Base-by-base conservation (phyloP, 2,888 invertebrate genomes). In the Pristionchus arcanus region DNA sequence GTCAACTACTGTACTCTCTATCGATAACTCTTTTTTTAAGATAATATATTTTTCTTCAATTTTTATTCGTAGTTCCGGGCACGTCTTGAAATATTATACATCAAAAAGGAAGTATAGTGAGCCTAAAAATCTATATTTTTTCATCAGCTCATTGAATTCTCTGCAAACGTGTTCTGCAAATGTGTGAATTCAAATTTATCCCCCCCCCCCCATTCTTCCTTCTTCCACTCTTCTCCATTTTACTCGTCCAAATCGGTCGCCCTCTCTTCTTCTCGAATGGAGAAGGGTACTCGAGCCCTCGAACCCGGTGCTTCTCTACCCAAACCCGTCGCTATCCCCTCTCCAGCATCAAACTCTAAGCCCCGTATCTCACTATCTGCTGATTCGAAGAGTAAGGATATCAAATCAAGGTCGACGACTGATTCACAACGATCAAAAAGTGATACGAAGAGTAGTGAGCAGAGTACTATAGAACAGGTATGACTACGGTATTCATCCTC, bases 401-500 rank as follows among this genome's bases (percentile, higher is more conserved):
- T 31, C 74, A 74, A 74, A 37, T 74, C 74, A 5, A 81, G 53
- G 53, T 81, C 81, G 49, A 37, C 9, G 21, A 81, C 81, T 28
- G 81, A 81, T n/a, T 81, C 71, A 2, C 71, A 71, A 31, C 13
- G 34, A 34, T 71, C 81, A 5, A 49, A 42, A n/a, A 81, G 42
- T 28, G 81, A 81, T 28, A 81, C 81, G n/a, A 81, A 81, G 49
- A 49, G 49, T 15, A 25, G 21, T 21, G 49, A 81, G 28, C n/a
- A 81, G 49, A 28, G 37, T 31, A 31, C 31, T 15, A 21, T 68
- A 34, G 68, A 31, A 31, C 68, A 68, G 31, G 68, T 68, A 68
- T 68, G 68, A 31, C 0, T 68, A 34, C 68, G 31, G 68, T 66
- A 66, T 4, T 66, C 5, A 11, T 13, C 13, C 3, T 28, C 28